A percentile compares a stretch with the other conserved stretches of the same genome.
These are phyloP conservation scores for Australoheros facetus DNA, from an alignment of 2,797 vertebrate genomes.

Conservation along the genomic window DNA sequence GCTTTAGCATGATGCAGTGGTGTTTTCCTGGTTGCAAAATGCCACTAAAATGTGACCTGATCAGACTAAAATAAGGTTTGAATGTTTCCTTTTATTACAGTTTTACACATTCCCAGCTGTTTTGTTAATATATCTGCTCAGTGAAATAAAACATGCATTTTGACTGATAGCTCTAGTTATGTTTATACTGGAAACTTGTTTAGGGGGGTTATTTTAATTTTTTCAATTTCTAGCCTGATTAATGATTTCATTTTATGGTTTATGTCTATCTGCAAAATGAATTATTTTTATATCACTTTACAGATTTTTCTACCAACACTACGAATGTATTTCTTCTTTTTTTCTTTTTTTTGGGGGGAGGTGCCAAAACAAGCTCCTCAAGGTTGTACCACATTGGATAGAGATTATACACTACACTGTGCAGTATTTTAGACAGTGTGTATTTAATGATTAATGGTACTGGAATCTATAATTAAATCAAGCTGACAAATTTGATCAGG, in stretches of 20 bases:
- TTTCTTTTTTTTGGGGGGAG: background rate
- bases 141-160: background rate
- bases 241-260: background rate
- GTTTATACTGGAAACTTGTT: background rate
- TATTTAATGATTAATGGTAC: constrained; percentile 33
- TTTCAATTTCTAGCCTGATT: background rate
- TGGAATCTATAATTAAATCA: constrained; percentile 62
- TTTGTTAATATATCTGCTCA: background rate
- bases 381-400: background rate
- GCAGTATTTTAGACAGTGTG: constrained; percentile 2
- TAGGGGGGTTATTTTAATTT: constrained; percentile 7
- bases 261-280: background rate
- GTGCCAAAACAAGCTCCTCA: constrained; percentile 26
- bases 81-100: background rate
- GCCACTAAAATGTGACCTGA: background rate
- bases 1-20: background rate
- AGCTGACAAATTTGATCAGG: constrained; percentile 17
- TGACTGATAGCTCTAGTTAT: background rate
- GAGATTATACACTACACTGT: constrained; percentile 42
- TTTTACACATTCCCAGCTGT: constrained; percentile 26
- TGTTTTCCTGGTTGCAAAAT: background rate
- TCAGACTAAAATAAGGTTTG: background rate
- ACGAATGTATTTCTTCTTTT: constrained; percentile 49
- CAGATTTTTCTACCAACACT: constrained; percentile 31
- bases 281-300: constrained; percentile 16